Conservation (phyloP, 2,113 vertebrate genomes). For the Pardalotus punctatus region DNA sequence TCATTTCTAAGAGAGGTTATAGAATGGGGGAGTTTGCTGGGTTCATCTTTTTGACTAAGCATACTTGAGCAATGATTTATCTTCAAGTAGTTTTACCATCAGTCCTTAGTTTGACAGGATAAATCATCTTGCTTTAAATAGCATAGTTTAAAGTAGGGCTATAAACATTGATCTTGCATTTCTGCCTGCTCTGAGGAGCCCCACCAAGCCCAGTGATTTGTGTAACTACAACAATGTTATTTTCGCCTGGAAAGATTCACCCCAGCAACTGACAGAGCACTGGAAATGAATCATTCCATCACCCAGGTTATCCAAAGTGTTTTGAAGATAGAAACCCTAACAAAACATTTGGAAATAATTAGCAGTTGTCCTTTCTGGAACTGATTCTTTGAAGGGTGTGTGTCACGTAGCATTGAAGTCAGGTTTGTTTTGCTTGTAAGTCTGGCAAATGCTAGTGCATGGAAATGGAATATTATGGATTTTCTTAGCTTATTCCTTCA, state of each 20-base stretch:
- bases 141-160: not conserved
- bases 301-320: not conserved
- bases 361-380: conserved; percentile 14
- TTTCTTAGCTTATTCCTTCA: not conserved
- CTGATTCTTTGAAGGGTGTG: not conserved
- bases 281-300: not conserved
- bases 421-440: not conserved
- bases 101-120: not conserved
- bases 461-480: not conserved
- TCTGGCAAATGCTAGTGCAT: not conserved
- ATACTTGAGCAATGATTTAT: not conserved
- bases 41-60: not conserved
- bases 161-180: not conserved
- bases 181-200: not conserved
- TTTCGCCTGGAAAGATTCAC: not conserved
- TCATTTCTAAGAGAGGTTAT: not conserved
- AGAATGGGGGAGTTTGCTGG: not conserved
- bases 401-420: not conserved
- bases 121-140: not conserved
- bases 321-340: not conserved
- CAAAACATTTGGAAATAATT: conserved; percentile 6
- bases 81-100: not conserved
- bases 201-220: not conserved
- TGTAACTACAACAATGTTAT: not conserved
- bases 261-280: not conserved